A percentile compares a stretch with the other conserved stretches of the same genome.
phyloP scores from a whole-genome alignment of 2,888 invertebrate species.

The Phyto melanocephala region DNA sequence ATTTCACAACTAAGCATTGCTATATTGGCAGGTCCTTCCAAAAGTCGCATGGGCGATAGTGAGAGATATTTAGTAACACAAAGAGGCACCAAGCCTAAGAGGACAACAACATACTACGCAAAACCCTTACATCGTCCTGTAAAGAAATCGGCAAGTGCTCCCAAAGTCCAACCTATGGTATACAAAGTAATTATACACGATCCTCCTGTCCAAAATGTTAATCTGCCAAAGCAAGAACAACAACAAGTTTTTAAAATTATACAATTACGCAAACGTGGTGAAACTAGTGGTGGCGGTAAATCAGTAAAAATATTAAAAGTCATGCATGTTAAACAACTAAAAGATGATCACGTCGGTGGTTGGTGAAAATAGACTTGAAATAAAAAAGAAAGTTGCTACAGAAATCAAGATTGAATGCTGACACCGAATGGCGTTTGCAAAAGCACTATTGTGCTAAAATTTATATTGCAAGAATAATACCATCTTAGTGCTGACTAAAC shows the following conservation, averaged over 20 bases:
- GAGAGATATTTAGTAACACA: slow-evolving; percentile 54
- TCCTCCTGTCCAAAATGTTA: neutral
- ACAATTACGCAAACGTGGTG: slow-evolving; percentile 41
- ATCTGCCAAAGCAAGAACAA: slow-evolving; percentile 61
- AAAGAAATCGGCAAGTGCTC: neutral
- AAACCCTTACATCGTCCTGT: slow-evolving; percentile 38
- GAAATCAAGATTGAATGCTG: too few species aligned
- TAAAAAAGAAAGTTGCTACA: too few species aligned
- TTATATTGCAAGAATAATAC: too few species aligned
- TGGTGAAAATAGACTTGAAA: slow-evolving; percentile 3
- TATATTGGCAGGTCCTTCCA: slow-evolving; percentile 30
- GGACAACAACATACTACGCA: slow-evolving; percentile 49
- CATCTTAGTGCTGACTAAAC: too few species aligned
- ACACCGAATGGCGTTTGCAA: too few species aligned
- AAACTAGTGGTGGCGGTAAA: neutral
- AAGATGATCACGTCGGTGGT: neutral
- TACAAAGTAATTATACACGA: slow-evolving; percentile 51
- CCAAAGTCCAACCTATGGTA: slow-evolving; percentile 19
- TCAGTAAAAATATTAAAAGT: slow-evolving; percentile 48
- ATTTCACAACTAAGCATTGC: neutral
- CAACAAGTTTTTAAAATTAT: slow-evolving; percentile 68
- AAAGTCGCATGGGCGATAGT: slow-evolving; percentile 61
- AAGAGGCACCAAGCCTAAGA: slow-evolving; percentile 7
- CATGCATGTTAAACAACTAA: slow-evolving; percentile 24
- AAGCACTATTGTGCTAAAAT: too few species aligned